Percentiles rank a stretch among this genome's conserved stretches.
Evolutionary conservation across 1,140 invertebrate genomes (phyloP).

Genomic region (Platorchestia sp.): DNA sequence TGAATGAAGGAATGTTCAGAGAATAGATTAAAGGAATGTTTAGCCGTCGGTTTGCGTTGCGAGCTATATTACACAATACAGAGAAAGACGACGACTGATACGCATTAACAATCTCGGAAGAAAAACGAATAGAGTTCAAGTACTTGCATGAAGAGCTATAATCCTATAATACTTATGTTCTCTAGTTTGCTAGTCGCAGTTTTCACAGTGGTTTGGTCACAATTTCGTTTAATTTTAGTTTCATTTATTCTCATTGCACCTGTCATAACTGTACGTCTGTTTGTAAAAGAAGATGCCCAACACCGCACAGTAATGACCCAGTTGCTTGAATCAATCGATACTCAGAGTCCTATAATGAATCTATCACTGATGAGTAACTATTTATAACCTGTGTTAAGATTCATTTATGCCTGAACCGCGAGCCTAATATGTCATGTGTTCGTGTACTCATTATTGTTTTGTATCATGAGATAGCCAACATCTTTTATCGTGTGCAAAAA

Average conservation of each 20-base stretch:
- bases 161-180: not conserved
- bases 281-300: not conserved
- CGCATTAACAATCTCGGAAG: not conserved
- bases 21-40: not conserved
- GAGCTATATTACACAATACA: not conserved
- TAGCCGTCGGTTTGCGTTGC: not conserved
- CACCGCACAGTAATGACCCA: no score
- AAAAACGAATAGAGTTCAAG: not conserved
- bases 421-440: no score
- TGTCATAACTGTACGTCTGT: not conserved
- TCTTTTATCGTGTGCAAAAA: no score
- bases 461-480: no score
- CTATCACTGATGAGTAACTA: no score
- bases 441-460: no score
- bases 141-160: not conserved
- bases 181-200: not conserved
- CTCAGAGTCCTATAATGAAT: no score
- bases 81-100: not conserved
- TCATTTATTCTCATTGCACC: not conserved
- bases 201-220: no score
- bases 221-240: no score
- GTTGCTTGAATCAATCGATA: no score
- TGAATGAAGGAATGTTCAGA: not conserved
- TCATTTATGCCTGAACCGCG: no score
- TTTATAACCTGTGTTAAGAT: no score